A percentile compares a stretch with the other conserved stretches of the same genome.
These are phyloP conservation scores for Melanitta fusca DNA, from an alignment of 2,797 vertebrate genomes.

Conservation along the genomic window DNA sequence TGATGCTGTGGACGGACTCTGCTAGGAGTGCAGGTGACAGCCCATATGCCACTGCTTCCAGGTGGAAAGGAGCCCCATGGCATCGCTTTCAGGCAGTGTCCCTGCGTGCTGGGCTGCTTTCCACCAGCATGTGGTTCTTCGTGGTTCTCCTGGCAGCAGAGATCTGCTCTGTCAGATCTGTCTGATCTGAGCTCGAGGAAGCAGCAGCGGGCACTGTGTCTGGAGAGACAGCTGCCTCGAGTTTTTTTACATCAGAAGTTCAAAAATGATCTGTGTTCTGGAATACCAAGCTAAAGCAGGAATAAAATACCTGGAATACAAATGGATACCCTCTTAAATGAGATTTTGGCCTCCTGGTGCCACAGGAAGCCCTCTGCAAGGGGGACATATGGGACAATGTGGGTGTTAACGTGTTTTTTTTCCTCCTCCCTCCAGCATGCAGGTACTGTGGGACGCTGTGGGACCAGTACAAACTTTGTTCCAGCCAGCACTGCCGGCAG, in stretches of 20 bases:
- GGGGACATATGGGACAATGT: neutral
- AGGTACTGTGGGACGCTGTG: conserved; percentile 89
- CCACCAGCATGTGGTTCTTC: neutral
- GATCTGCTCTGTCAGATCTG: neutral
- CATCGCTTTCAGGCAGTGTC: neutral
- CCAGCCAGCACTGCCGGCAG: conserved; percentile 90
- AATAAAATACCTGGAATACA: neutral
- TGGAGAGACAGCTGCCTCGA: neutral
- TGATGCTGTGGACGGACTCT: neutral
- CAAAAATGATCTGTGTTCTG: neutral
- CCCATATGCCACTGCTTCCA: neutral
- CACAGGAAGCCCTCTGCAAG: neutral
- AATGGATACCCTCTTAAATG: neutral
- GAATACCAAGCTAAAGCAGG: neutral
- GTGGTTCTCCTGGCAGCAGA: neutral
- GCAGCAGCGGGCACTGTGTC: neutral
- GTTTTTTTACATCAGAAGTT: neutral
- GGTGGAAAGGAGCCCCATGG: neutral
- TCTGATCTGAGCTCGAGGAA: neutral
- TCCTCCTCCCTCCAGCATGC: conserved; percentile 83
- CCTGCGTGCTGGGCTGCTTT: neutral
- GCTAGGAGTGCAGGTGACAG: neutral
- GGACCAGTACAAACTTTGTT: conserved; percentile 93
- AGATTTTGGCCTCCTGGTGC: neutral
- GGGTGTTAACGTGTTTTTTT: conserved; percentile 5